Conservation (phyloP, 92 coral and sea anemone genomes). For the Chrysogorgia sp. region DNA sequence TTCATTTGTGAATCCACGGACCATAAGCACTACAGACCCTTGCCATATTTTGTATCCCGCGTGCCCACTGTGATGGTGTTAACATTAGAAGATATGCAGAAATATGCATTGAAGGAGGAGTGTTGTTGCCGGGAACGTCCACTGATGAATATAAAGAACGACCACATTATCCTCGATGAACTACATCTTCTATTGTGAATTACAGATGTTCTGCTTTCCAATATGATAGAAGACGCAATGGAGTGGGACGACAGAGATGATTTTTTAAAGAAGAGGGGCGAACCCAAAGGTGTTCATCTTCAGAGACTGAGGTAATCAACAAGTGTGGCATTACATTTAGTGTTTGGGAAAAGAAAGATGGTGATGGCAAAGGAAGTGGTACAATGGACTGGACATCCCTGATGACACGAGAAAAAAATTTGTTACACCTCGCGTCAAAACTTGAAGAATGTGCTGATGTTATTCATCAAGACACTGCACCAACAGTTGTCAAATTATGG, state of each 20-base stretch:
- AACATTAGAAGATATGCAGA: too few relatives aligned
- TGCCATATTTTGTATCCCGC: conserved; percentile 44
- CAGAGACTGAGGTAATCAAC: conserved; percentile 44
- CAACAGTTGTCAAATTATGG: conserved; percentile 56
- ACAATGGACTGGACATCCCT: conserved; percentile 65
- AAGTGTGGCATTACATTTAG: conserved; percentile 65
- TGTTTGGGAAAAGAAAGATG: conserved; percentile 60
- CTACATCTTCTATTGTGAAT: conserved; percentile 56
- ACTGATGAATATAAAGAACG: too few relatives aligned
- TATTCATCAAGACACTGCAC: conserved; percentile 43
- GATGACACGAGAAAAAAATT: conserved; percentile 62
- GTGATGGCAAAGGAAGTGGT: conserved; percentile 54
- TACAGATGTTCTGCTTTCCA: conserved; percentile 59
- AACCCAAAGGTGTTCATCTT: conserved; percentile 50
- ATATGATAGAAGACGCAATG: conserved; percentile 63
- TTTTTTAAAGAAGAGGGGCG: conserved; percentile 57
- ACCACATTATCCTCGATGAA: conserved; percentile 63
- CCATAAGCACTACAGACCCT: conserved; percentile 53
- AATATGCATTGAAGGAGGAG: too few relatives aligned
- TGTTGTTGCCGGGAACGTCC: too few relatives aligned
- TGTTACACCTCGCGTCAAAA: conserved; percentile 41
- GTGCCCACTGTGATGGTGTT: conserved; percentile 57
- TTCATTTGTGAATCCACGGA: conserved; percentile 38
- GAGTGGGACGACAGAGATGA: conserved; percentile 65
- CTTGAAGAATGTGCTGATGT: conserved; percentile 41